Conservation (phyloP, 2,113 vertebrate species). For the Drymodes brunneopygia region DNA sequence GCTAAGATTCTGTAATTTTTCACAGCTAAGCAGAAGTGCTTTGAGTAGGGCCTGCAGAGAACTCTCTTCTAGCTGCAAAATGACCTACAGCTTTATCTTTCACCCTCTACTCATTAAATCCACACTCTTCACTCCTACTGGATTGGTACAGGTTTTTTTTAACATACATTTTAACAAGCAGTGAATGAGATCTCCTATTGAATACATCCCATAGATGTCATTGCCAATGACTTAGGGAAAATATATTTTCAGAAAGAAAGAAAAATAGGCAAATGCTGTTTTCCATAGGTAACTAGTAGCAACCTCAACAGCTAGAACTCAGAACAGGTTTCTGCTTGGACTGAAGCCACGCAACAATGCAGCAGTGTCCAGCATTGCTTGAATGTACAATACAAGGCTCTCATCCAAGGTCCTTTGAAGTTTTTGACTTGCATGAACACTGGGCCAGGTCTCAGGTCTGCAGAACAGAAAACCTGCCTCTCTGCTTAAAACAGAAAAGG, state of each 20-base stretch:
- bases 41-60: neutral
- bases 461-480: neutral
- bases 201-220: neutral
- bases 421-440: neutral
- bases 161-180: neutral
- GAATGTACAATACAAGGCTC: neutral
- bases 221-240: neutral
- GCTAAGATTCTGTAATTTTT: neutral
- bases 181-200: neutral
- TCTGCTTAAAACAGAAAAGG: neutral
- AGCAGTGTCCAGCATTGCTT: conserved; percentile 2
- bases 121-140: neutral
- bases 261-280: neutral
- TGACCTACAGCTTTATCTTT: neutral
- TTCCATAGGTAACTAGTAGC: neutral
- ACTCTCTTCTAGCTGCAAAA: neutral
- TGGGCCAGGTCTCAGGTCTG: neutral
- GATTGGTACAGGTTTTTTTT: neutral
- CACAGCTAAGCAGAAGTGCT: neutral
- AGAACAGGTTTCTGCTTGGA: conserved; percentile 9
- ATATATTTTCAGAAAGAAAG: neutral
- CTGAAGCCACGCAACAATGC: neutral
- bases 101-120: neutral
- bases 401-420: conserved; percentile 6
- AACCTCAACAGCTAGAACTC: neutral